Evolutionary conservation across 2,113 vertebrate genomes (phyloP).

Genomic region (Peromyscus polionotus): DNA sequence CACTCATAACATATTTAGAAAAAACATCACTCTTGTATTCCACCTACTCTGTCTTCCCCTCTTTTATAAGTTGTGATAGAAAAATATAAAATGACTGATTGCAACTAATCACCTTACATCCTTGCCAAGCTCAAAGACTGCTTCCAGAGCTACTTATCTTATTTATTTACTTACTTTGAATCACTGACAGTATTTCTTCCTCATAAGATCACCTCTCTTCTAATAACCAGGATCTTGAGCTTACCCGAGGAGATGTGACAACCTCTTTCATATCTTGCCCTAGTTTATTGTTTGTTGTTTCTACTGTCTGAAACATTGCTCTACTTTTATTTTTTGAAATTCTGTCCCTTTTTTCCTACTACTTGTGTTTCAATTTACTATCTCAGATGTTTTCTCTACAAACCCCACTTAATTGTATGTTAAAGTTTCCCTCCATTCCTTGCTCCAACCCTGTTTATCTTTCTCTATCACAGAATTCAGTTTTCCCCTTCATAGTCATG

Average conservation of each 20-base stretch:
- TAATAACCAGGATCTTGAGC: not conserved
- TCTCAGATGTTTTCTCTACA: not conserved
- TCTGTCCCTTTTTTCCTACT: not conserved
- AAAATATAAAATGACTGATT: conserved; percentile 7
- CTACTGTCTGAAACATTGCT: not conserved
- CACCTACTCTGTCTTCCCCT: not conserved
- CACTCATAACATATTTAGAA: too few relatives aligned
- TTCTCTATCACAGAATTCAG: not conserved
- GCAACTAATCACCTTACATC: not conserved
- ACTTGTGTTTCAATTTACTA: not conserved
- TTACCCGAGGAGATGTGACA: not conserved
- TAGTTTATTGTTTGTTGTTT: not conserved
- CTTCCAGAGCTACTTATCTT: not conserved
- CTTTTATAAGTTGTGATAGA: not conserved
- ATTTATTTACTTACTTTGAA: not conserved
- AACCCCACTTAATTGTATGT: not conserved
- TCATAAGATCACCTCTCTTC: not conserved
- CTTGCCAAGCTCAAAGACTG: not conserved
- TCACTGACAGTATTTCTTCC: not conserved
- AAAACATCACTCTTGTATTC: not conserved
- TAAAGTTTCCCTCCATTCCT: not conserved
- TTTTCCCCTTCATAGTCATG: not conserved
- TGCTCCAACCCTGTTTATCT: not conserved
- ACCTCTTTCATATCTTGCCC: not conserved
- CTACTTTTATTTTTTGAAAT: not conserved